Percentiles rank a stretch among this genome's conserved stretches.
Conservation (phyloP, 2,888 invertebrate genomes). For the Agriopis aurantiaria region DNA sequence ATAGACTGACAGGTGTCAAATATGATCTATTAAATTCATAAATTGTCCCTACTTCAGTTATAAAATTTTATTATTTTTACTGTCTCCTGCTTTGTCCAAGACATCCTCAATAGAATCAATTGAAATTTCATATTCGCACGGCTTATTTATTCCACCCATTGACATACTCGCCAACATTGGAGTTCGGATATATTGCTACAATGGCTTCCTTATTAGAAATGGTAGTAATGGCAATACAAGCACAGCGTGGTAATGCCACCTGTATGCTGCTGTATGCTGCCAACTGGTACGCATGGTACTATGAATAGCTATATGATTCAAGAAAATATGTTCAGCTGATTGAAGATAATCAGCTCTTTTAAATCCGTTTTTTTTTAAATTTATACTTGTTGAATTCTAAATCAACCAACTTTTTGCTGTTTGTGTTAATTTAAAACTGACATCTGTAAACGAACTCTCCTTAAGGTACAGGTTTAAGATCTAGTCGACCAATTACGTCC, state of each 20-base stretch:
- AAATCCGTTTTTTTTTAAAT: not conserved
- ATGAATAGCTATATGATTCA: too few species aligned
- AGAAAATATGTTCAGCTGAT: too few species aligned
- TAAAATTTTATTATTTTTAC: too few species aligned
- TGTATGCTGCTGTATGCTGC: too few species aligned
- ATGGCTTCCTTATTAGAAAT: conserved; percentile 31
- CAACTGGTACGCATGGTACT: too few species aligned
- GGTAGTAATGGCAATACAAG: conserved; percentile 1
- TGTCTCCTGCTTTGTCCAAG: conserved; percentile 26
- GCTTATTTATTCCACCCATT: conserved; percentile 50
- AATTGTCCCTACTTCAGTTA: too few species aligned
- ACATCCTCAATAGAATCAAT: conserved; percentile 55
- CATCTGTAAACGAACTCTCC: too few species aligned
- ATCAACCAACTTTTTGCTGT: not conserved
- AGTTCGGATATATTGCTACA: conserved; percentile 9
- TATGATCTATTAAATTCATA: too few species aligned
- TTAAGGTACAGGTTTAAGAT: not conserved
- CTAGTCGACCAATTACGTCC: conserved; percentile 14
- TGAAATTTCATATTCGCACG: conserved; percentile 63
- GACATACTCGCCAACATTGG: conserved; percentile 51
- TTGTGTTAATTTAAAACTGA: too few species aligned
- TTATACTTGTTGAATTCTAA: not conserved
- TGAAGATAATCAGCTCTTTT: too few species aligned
- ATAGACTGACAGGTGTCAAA: too few species aligned
- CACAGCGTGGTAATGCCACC: too few species aligned